Evolutionary conservation across 2,113 vertebrate species (phyloP).

Genomic region (Phrynosoma blainvillii): DNA sequence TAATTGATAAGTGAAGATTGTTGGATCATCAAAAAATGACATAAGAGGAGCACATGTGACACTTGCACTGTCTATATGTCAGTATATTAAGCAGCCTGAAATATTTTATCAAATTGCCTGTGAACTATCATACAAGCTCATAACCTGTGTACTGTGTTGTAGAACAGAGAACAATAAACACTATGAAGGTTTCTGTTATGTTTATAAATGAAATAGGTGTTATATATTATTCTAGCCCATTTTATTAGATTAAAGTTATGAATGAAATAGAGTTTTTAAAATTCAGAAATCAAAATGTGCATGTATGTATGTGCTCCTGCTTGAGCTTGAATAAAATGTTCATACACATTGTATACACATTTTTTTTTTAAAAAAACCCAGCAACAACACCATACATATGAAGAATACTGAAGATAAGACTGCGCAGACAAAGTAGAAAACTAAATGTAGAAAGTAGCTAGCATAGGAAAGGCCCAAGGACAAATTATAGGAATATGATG

Average conservation of each 20-base stretch:
- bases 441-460: conserved; percentile 18
- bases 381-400: not conserved
- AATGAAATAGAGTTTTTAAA: not conserved
- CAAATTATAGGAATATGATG: conserved; percentile 33
- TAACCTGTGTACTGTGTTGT: not conserved
- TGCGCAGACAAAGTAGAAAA: not conserved
- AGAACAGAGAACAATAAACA: not conserved
- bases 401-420: not conserved
- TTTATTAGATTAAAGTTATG: not conserved
- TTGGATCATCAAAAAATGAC: no score
- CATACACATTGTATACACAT: not conserved
- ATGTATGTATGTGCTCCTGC: not conserved
- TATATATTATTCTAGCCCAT: no score
- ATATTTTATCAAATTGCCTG: not conserved
- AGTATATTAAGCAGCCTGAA: not conserved
- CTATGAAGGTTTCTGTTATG: not conserved
- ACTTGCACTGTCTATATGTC: no score
- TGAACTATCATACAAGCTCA: not conserved
- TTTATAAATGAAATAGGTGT: no score
- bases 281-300: conserved; percentile 8
- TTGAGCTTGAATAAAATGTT: not conserved
- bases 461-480: conserved; percentile 26
- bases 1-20: no score
- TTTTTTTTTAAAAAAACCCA: not conserved
- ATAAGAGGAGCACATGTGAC: no score